Percentiles rank a stretch among this genome's conserved stretches.
Conservation (phyloP, 2,113 vertebrate genomes). For the Dromaius novaehollandiae region DNA sequence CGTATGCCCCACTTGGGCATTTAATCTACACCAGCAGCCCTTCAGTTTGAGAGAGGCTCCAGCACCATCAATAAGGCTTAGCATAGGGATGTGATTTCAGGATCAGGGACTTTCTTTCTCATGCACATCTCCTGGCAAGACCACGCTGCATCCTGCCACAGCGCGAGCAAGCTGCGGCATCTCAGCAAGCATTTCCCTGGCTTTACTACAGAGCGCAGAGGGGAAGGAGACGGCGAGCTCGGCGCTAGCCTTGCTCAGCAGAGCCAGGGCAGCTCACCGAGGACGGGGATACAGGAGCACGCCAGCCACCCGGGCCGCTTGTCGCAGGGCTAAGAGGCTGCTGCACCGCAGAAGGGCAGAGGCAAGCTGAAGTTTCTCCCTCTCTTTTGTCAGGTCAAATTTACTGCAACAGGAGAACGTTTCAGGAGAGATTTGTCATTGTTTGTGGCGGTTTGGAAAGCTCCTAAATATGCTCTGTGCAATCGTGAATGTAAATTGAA, state of each 20-base stretch:
- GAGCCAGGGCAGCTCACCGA: background rate
- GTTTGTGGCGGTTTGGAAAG: slow-evolving; percentile 70
- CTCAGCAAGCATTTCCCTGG: background rate
- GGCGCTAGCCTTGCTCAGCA: background rate
- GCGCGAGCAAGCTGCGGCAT: background rate
- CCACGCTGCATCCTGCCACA: background rate
- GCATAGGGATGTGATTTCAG: background rate
- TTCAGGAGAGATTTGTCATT: slow-evolving; percentile 72
- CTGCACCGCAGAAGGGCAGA: background rate
- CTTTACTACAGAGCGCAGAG: background rate
- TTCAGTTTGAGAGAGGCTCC: background rate
- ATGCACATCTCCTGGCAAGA: accelerated
- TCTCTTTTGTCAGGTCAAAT: slow-evolving; percentile 59
- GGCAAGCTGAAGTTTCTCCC: slow-evolving; percentile 1
- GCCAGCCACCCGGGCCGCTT: background rate
- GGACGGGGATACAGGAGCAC: background rate
- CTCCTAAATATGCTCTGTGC: slow-evolving; percentile 72
- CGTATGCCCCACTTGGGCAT: background rate
- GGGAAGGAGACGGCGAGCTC: background rate
- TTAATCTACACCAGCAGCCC: background rate
- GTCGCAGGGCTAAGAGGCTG: background rate
- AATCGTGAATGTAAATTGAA: slow-evolving; percentile 74
- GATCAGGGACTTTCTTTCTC: background rate
- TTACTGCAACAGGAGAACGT: slow-evolving; percentile 53
- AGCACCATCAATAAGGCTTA: background rate